Percentiles rank a stretch among this genome's conserved stretches.
phyloP scores from a whole-genome alignment of 2,888 invertebrate species.

The Sisyra nigra region DNA sequence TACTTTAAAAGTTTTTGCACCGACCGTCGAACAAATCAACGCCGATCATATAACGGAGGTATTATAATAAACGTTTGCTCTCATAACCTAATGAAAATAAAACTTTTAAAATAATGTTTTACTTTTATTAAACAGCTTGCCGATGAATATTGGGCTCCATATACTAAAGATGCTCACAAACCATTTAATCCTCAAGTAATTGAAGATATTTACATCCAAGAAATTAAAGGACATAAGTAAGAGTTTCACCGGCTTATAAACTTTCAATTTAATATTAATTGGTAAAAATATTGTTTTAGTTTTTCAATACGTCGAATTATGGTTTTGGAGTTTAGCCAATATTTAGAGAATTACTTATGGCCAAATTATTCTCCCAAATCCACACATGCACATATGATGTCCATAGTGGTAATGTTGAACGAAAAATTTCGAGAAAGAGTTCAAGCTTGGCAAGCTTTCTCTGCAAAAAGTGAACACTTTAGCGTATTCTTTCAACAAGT shows the following conservation, averaged over 20 bases:
- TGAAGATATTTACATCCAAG: slow-evolving; percentile 76
- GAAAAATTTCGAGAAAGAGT: slow-evolving; percentile 96
- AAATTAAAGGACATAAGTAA: slow-evolving; percentile 70
- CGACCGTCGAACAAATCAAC: slow-evolving; percentile 82
- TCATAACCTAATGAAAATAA: not conserved
- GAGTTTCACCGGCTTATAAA: slow-evolving; percentile 16
- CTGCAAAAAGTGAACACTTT: slow-evolving; percentile 59
- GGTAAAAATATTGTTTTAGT: slow-evolving; percentile 24
- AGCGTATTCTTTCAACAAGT: slow-evolving; percentile 71
- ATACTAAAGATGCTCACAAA: slow-evolving; percentile 52
- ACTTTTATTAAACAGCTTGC: slow-evolving; percentile 46
- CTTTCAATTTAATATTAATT: not conserved
- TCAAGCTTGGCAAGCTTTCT: slow-evolving; percentile 87
- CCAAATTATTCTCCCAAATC: slow-evolving; percentile 77
- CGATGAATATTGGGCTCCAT: slow-evolving; percentile 84
- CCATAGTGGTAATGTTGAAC: slow-evolving; percentile 96
- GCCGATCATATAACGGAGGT: slow-evolving; percentile 81
- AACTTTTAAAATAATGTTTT: slow-evolving; percentile 3
- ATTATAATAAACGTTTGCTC: slow-evolving; percentile 14
- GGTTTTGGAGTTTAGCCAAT: slow-evolving; percentile 95
- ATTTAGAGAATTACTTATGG: slow-evolving; percentile 94
- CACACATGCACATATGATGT: slow-evolving; percentile 80
- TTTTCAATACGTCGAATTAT: slow-evolving; percentile 79
- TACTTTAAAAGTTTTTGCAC: slow-evolving; percentile 37
- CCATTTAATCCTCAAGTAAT: slow-evolving; percentile 64